phyloP scores from a whole-genome alignment of 2,113 vertebrate genomes.

The Pangasianodon hypophthalmus region DNA sequence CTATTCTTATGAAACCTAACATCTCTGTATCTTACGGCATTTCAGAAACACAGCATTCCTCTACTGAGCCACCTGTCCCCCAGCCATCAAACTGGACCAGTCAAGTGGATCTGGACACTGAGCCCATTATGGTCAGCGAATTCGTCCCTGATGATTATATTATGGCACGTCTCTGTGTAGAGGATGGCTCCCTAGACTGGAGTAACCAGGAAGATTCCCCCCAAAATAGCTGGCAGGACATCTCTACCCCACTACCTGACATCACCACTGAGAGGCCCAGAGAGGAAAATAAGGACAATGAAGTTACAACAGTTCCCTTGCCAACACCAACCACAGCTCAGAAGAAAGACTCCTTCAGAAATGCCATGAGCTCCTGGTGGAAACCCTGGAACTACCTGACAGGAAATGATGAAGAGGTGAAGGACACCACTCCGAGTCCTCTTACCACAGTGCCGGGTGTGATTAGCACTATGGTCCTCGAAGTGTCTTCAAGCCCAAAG shows the following conservation, averaged over 20 bases:
- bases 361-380: slow-evolving; percentile 71
- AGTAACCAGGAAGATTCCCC: slow-evolving; percentile 61
- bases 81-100: slow-evolving; percentile 69
- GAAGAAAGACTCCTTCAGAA: slow-evolving; percentile 55
- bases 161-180: slow-evolving; percentile 62
- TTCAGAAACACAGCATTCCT: slow-evolving; percentile 24
- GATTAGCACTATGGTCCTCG: neutral
- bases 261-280: slow-evolving; percentile 23
- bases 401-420: slow-evolving; percentile 41
- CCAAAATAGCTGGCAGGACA: slow-evolving; percentile 61
- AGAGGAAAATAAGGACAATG: slow-evolving; percentile 44
- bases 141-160: slow-evolving; percentile 58
- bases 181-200: slow-evolving; percentile 67
- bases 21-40: neutral
- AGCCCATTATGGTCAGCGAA: slow-evolving; percentile 56
- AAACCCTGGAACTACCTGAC: slow-evolving; percentile 73
- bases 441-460: neutral
- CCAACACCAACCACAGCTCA: neutral
- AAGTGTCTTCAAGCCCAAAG: neutral
- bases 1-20: neutral
- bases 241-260: slow-evolving; percentile 52
- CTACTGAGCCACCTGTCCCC: slow-evolving; percentile 26
- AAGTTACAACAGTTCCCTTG: slow-evolving; percentile 1
- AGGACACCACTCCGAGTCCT: neutral
- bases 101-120: slow-evolving; percentile 68